These are phyloP conservation scores for Drosophila punjabiensis DNA, from an alignment of 1,140 invertebrate species.

Conservation along the genomic window DNA sequence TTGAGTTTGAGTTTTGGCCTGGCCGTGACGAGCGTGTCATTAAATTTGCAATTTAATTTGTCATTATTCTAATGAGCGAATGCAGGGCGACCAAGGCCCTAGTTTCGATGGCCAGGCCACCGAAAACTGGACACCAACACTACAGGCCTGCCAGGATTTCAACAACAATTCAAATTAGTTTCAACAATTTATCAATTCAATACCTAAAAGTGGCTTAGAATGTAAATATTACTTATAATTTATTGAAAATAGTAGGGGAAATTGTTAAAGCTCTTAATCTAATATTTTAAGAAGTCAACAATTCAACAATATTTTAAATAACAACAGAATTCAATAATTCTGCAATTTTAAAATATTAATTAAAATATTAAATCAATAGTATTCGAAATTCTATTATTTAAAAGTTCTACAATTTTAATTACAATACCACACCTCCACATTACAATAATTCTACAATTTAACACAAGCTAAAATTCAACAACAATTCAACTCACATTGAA, in stretches of 20 bases:
- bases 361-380: too few relatives aligned
- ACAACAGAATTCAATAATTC: too few relatives aligned
- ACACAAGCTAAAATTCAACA: background rate
- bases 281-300: too few relatives aligned
- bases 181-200: background rate
- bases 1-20: slow-evolving; percentile 8
- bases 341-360: too few relatives aligned
- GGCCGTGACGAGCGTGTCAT: slow-evolving; percentile 48
- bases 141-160: background rate
- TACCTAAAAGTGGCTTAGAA: background rate
- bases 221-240: too few relatives aligned
- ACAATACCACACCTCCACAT: background rate
- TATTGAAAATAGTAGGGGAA: too few relatives aligned
- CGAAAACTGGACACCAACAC: background rate
- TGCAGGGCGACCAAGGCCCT: background rate
- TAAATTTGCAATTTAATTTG: slow-evolving; percentile 67
- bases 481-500: too few relatives aligned
- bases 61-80: slow-evolving; percentile 65
- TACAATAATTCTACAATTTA: background rate
- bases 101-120: background rate
- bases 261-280: too few relatives aligned
- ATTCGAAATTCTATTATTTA: too few relatives aligned
- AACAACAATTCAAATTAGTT: background rate
- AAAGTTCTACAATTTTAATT: too few relatives aligned
- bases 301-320: too few relatives aligned